Evolutionary conservation across 2,888 invertebrate species (phyloP), one percentile per base, ranked within the genome.

Genomic region (Aphodius sticticus): DNA sequence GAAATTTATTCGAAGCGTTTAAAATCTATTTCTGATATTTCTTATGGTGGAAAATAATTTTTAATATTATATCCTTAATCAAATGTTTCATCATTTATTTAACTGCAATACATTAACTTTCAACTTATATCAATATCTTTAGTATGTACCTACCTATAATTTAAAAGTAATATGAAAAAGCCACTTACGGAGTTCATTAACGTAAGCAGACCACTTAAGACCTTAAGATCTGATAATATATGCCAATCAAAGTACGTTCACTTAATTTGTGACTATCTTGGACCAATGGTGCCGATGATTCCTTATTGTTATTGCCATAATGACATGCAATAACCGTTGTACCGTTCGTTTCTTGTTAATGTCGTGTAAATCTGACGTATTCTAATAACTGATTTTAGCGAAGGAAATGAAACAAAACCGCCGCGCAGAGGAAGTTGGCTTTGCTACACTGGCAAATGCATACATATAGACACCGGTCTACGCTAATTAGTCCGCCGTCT

Each of bases 331-430:
- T 53, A 53, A 53, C 26, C 53, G 53, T 53, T 53, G 53, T 53
- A 53, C 53, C 53, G 53, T 53, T 53, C 53, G 12, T 53, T 53
- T 53, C 53, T 53, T 53, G 53, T 53, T 53, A 53, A 5, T 53
- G 53, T 53, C 53, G 53, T 53, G 53, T 53, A 53, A 53, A 53
- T 53, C 53, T 53, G 53, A 1, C 7, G 53, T 53, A 53, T 53
- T 53, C 53, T 53, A 53, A 53, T 53, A 53, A 53, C 53, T 53
- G 53, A 53, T 12, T 53, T 53, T 53, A 53, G 3, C 12, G 53
- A 9, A 53, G 53, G 53, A 53, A 53, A 53, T 53, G 53, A 53
- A 53, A 53, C 53, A 53, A 53, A 53, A 53, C 14, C 74, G 74
- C 74, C 35, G 74, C 71, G 71, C 35, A 16, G 16, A 12, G n/a